Evolutionary conservation across 2,113 vertebrate genomes (phyloP).

Genomic region (Hassar affinis): DNA sequence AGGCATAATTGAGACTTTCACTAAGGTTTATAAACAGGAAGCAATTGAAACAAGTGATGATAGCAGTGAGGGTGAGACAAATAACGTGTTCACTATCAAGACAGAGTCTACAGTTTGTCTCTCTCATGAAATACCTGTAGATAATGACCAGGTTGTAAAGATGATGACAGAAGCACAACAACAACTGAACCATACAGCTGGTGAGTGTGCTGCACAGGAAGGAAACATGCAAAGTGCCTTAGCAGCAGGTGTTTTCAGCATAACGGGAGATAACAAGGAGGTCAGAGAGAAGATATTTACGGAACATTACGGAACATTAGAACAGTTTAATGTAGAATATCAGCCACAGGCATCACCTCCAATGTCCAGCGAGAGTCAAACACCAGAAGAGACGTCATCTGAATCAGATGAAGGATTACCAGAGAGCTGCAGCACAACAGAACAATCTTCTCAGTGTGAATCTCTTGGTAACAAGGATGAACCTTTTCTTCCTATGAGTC

Average conservation of each 20-base stretch:
- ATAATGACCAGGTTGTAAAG: constrained; percentile 47
- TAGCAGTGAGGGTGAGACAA: constrained; percentile 36
- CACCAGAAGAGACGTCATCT: constrained; percentile 28
- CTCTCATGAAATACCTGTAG: constrained; percentile 48
- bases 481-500: neutral
- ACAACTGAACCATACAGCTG: constrained; percentile 30
- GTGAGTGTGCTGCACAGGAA: constrained; percentile 17
- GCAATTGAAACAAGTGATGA: constrained; percentile 7
- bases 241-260: constrained; percentile 48
- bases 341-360: constrained; percentile 1
- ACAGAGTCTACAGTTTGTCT: neutral
- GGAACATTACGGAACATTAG: too few relatives aligned
- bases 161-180: constrained; percentile 32
- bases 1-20: constrained; percentile 1
- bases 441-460: neutral
- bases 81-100: constrained; percentile 29
- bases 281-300: neutral
- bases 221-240: constrained; percentile 38
- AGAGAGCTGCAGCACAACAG: neutral
- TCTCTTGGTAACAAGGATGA: neutral
- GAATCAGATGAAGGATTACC: constrained; percentile 38
- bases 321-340: neutral
- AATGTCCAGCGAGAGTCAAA: constrained; percentile 21
- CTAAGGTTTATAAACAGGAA: constrained; percentile 12
- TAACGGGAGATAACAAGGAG: constrained; percentile 29